Base-by-base conservation (phyloP, 2,113 vertebrate species). In the Pelecanus crispus region DNA sequence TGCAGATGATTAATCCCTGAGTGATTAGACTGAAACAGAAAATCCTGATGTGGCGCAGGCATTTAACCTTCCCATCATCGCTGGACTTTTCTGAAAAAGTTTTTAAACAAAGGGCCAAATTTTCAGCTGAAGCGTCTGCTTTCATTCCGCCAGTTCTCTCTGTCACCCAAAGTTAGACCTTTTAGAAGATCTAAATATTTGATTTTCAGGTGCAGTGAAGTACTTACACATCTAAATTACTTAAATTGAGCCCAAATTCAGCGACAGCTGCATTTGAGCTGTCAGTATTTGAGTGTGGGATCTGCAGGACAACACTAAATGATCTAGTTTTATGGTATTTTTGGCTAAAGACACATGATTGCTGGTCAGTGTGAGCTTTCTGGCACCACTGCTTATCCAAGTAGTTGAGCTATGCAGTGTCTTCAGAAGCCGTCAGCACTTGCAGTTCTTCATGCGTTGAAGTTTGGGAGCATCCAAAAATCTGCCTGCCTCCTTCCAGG, bases 401-500 rank as follows among this genome's bases (percentile, higher is more conserved):
- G 18, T 38, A 67, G 8, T 32, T 82, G 32, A 85, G 36, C 19
- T 55, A 14, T 7, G 11, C 49, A 58, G 24, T 15, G 19, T 70
- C 11, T 58, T 85, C 17, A 36, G 38, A 78, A 89, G 19, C 19
- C 34, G 28, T 94, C 44, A 49, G 17, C 13, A 13, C 29, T 58
- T 65, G 22, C 28, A 70, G 14, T n/a, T 94, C 55, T 88, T 88
- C 2, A 0, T 56, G 24, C 0, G 0, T 2, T 59, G n/a, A 77
- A 11, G 13, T 55, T 56, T 66, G 38, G 74, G 22, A 87, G 22
- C 16, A 77, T 44, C 36, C 17, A 63, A 45, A 95, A 71, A 21
- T 12, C 9, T 62, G 45, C 1, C 21, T 66, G 9, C 18, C 42
- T 81, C 50, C 31, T 82, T 11, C 8, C 17, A 13, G 19, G 28